phyloP scores from a whole-genome alignment of 2,113 vertebrate genomes.

The Erythrocercus mccallii region DNA sequence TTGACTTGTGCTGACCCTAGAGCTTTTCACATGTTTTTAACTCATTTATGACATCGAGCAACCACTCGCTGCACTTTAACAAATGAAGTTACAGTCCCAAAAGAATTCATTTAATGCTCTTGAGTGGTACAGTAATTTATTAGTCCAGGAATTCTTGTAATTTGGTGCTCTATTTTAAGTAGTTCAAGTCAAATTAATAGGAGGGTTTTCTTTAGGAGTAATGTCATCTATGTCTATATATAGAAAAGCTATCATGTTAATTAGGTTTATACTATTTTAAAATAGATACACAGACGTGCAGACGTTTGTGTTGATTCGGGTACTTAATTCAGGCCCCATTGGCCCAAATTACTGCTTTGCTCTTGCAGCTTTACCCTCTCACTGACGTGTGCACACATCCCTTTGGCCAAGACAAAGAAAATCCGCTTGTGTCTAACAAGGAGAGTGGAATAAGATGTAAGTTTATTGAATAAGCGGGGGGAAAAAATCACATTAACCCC shows the following conservation, averaged over 20 bases:
- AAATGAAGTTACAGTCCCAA: slow-evolving; percentile 37
- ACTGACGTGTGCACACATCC: not conserved
- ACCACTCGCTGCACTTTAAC: not conserved
- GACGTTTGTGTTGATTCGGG: not conserved
- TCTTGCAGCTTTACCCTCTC: not conserved
- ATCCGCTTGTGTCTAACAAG: slow-evolving; percentile 11
- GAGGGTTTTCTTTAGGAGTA: slow-evolving; percentile 1
- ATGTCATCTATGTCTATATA: slow-evolving; percentile 21
- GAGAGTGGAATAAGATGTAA: slow-evolving; percentile 46
- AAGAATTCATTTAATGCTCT: slow-evolving; percentile 14
- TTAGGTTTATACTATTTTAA: slow-evolving; percentile 43
- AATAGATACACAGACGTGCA: not conserved
- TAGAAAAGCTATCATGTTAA: slow-evolving; percentile 36
- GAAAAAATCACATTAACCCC: slow-evolving; percentile 11
- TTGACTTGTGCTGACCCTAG: not conserved
- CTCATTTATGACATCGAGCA: slow-evolving; percentile 20
- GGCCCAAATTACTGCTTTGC: slow-evolving; percentile 3
- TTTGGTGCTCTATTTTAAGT: slow-evolving; percentile 53
- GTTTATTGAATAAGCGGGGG: not conserved
- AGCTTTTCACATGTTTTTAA: slow-evolving; percentile 27
- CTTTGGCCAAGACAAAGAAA: slow-evolving; percentile 18
- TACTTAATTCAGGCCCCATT: not conserved
- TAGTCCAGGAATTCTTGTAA: slow-evolving; percentile 23
- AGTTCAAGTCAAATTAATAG: slow-evolving; percentile 56
- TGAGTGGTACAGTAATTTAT: slow-evolving; percentile 46